Evolutionary conservation across 2,113 vertebrate species (phyloP), one percentile per base, ranked within the genome.

Genomic region (Neoarius graeffei): DNA sequence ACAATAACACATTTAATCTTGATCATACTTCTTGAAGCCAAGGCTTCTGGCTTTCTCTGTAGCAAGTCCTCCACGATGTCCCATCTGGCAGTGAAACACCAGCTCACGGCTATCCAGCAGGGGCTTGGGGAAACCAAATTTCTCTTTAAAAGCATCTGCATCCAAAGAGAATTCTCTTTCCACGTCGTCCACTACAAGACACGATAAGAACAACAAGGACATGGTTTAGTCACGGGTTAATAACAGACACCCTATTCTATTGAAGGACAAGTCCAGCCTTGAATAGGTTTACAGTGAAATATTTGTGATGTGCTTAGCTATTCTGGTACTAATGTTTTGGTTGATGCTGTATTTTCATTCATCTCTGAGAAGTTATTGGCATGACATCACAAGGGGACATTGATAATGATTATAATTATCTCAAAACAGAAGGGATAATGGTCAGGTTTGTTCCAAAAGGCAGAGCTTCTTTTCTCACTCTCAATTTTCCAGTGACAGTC

Each of bases 1-100:
- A 84, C 25, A 69, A 42, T n/a, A 30, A 85, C 52, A 57, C 10
- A 8, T 60, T 23, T 42, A 62, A 81, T 25, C 10, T 9, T 25
- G 9, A 57, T 85, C 83, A 85, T 93, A 96, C 96, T 92, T 94
- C 17, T 84, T 30, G 17, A 94, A 96, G 77, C 96, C 96, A 0
- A 96, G 93, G 20, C 87, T 2, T 2, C 7, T 80, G 69, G 96
- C 96, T 3, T 93, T 94, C n/a, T 90, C 74, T 1, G 94, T 94
- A 74, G 96, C 97, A 25, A 6, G 48, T n/a, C 0, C 86, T 15
- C 95, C 96, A 84, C 96, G 91, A 13, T 17, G 91, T 82, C 97
- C 96, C 62, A 95, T 64, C 59, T 95, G 95, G 87, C 97, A 97
- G 91, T 96, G 94, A 92, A 97, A 96, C 84, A 97, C 85, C 73